These are phyloP conservation scores for Thripadectes ignobilis DNA, from an alignment of 2,797 vertebrate genomes.

Conservation along the genomic window DNA sequence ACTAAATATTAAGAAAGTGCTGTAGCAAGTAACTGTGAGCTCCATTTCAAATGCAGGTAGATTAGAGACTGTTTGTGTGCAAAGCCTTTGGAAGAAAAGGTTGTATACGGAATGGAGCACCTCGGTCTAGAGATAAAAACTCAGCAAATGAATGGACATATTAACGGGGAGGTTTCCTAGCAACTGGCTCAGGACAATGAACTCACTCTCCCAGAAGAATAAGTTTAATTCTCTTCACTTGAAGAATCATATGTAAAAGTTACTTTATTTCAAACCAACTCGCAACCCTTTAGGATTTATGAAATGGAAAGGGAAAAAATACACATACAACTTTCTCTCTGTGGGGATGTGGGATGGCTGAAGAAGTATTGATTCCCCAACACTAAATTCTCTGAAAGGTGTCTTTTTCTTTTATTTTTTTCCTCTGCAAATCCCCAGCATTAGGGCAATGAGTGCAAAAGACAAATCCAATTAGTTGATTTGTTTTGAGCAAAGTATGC, in stretches of 20 bases:
- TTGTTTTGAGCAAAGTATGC: neutral
- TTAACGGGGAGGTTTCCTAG: constrained; percentile 38
- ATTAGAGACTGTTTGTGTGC: neutral
- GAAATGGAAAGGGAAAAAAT: neutral
- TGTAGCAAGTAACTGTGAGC: neutral
- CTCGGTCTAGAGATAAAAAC: neutral
- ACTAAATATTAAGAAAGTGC: neutral
- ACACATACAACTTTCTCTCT: neutral
- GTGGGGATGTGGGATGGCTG: neutral
- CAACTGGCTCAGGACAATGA: constrained; percentile 4
- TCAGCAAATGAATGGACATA: neutral
- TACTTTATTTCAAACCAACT: neutral
- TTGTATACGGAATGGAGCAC: neutral
- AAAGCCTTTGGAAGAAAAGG: neutral
- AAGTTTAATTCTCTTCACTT: neutral
- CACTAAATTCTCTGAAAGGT: neutral
- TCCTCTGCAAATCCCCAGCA: neutral
- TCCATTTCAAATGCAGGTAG: neutral
- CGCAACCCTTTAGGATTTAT: neutral
- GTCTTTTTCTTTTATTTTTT: too few relatives aligned
- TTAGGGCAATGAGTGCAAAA: neutral
- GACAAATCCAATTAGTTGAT: neutral
- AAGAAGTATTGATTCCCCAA: neutral
- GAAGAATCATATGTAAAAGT: neutral
- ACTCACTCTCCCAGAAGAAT: neutral